These are phyloP conservation scores for Eupelmus urozonus DNA, from an alignment of 2,888 invertebrate species.

Conservation along the genomic window DNA sequence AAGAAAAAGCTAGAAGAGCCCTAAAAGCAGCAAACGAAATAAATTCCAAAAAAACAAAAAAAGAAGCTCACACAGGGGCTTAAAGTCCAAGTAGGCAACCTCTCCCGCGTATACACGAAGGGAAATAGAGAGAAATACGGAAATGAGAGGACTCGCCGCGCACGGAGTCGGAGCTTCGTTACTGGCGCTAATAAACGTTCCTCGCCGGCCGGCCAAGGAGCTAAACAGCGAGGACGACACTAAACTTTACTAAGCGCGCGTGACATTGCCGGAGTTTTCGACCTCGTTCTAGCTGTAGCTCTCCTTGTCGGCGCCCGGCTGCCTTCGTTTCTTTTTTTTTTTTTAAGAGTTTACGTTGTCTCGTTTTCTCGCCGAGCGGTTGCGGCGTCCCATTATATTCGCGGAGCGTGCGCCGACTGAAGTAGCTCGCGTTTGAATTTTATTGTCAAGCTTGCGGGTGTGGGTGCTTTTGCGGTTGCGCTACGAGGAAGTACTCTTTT, in stretches of 20 bases:
- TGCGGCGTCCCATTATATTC: neutral
- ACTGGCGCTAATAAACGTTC: constrained; percentile 50
- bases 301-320: too few relatives aligned
- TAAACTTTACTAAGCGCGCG: constrained; percentile 46
- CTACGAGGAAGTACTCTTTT: too few relatives aligned
- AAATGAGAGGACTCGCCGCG: constrained; percentile 35
- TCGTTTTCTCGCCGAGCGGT: neutral
- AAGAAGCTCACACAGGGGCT: too few relatives aligned
- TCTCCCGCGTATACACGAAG: neutral
- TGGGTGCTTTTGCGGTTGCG: too few relatives aligned
- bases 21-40: constrained; percentile 21
- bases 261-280: constrained; percentile 39
- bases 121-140: constrained; percentile 2
- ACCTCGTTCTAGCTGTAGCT: constrained; percentile 8
- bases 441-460: too few relatives aligned
- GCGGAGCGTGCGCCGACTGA: neutral
- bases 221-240: constrained; percentile 36
- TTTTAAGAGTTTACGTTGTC: constrained; percentile 10
- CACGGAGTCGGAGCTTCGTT: constrained; percentile 36
- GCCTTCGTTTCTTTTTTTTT: neutral
- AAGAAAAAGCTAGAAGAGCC: neutral
- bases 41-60: constrained; percentile 16
- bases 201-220: neutral
- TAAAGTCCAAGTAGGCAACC: constrained; percentile 18
- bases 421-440: neutral